Evolutionary conservation across 2,797 vertebrate species (phyloP), one percentile per base, ranked within the genome.

Genomic region (Poeciliopsis infans): DNA sequence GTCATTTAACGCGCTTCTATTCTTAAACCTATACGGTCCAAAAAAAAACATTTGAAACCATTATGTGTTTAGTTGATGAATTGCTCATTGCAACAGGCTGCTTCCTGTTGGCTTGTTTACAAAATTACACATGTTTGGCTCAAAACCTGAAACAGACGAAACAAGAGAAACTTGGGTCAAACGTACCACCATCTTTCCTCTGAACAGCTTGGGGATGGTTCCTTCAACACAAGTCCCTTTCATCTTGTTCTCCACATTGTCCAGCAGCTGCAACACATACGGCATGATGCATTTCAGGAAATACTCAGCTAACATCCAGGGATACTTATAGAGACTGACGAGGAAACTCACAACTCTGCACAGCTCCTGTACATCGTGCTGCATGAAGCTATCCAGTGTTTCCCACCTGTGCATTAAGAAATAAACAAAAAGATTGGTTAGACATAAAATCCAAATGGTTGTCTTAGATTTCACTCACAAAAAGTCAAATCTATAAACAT

Each of bases 191-290:
- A 99, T 99, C 93, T 99, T 99, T 84, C 98, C 98, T 94, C 98
- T 95, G 95, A 99, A 99, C 87, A 99, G 96, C 86, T 99, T 99
- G 23, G 98, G 98, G 85, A 99, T 99, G 66, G 98, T 99, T 95
- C 98, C 98, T 91, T 99, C 98, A 85, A 99, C 98, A 90, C 98
- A 99, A 0, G 98, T 99, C 93, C 98, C 98, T 96, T 99, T 99
- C 98, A 99, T 99, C 96, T 99, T 99, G 88, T 99, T 99, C 94
- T 99, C 98, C 86, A 99, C 98, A 0, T 99, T 99, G 96, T 99
- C 98, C 68, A 99, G 96, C 79, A 99, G 96, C 98, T 99, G 94
- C 61, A 96, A 85, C 46, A 89, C 61, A 89, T 18, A 79, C 10
- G 43, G 49, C 0, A 76, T 13, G 84, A 33, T 79, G 57, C 28